Percentiles rank a stretch among this genome's conserved stretches.
Evolutionary conservation across 1,140 invertebrate genomes (phyloP).

Genomic region (Euwallacea similis): DNA sequence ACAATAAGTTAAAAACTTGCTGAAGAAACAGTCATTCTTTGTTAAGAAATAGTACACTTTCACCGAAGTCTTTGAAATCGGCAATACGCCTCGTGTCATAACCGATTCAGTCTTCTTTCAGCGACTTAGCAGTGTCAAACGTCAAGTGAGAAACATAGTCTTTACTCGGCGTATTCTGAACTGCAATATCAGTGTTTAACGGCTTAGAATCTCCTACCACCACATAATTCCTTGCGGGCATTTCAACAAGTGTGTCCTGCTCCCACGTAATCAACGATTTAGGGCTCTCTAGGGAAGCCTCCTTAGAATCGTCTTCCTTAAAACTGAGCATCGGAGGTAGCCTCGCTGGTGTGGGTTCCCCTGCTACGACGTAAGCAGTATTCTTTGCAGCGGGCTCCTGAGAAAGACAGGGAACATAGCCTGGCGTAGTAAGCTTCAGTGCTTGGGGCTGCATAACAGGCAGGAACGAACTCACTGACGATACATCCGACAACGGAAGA

Average conservation of each 20-base stretch:
- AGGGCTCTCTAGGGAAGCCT: not conserved
- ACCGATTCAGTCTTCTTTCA: conserved; percentile 22
- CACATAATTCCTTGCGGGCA: conserved; percentile 19
- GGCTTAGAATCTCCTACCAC: conserved; percentile 26
- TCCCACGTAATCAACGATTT: conserved; percentile 15
- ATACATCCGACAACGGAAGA: conserved; percentile 7
- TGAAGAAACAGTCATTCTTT: too few species aligned
- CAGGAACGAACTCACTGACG: conserved; percentile 6
- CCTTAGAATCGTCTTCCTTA: conserved; percentile 18
- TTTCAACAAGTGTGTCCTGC: not conserved
- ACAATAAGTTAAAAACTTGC: too few species aligned
- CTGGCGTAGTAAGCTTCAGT: not conserved
- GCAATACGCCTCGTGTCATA: too few species aligned
- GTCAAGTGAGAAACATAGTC: conserved; percentile 20
- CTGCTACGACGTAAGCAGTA: conserved; percentile 29
- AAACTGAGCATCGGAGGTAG: conserved; percentile 8
- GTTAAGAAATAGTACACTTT: too few species aligned
- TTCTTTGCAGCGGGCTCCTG: conserved; percentile 28
- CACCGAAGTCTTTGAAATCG: too few species aligned
- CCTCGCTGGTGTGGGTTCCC: conserved; percentile 13
- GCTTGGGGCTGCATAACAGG: not conserved
- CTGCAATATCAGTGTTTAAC: conserved; percentile 1
- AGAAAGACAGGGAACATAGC: conserved; percentile 21
- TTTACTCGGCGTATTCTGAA: not conserved
- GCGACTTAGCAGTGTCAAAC: conserved; percentile 6